These are phyloP conservation scores for Lycopodina hypogea DNA, from an alignment of 37 sponge, comb jelly and placozoan species.

Conservation along the genomic window DNA sequence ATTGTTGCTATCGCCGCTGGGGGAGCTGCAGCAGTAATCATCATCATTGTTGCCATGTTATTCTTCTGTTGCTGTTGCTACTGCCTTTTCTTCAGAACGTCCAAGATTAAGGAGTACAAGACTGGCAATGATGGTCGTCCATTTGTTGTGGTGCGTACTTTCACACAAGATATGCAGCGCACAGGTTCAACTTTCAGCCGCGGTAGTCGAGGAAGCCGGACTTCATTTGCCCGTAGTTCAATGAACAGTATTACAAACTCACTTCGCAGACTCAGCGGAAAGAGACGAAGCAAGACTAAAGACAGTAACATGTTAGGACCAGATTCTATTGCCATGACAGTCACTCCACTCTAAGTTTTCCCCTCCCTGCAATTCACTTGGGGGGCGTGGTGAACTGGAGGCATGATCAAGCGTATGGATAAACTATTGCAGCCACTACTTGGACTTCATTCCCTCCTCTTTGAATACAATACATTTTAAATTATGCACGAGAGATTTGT, in stretches of 20 bases:
- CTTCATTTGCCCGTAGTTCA: conserved; percentile 7
- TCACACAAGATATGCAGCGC: neutral
- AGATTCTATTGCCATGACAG: conserved; percentile 16
- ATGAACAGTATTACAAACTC: conserved; percentile 19
- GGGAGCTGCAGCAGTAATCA: conserved; percentile 19
- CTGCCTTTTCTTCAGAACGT: conserved; percentile 12
- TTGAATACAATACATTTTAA: no score
- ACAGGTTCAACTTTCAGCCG: neutral
- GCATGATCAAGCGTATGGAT: no score
- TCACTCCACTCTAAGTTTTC: conserved; percentile 16
- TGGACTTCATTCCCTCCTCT: no score
- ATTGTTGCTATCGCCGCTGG: conserved; percentile 20
- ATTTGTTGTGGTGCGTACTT: conserved; percentile 13
- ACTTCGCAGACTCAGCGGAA: neutral
- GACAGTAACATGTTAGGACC: neutral
- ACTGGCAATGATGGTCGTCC: conserved; percentile 4
- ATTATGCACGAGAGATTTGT: no score
- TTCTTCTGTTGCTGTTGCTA: conserved; percentile 9
- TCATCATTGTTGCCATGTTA: neutral
- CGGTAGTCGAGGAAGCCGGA: conserved; percentile 9
- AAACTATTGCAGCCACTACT: no score
- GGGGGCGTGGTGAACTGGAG: no score
- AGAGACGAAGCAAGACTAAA: neutral
- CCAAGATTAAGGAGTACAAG: neutral
- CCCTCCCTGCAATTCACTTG: no score